phyloP scores from a whole-genome alignment of 2,797 vertebrate species.

The Amblyopsis hoosieri region DNA sequence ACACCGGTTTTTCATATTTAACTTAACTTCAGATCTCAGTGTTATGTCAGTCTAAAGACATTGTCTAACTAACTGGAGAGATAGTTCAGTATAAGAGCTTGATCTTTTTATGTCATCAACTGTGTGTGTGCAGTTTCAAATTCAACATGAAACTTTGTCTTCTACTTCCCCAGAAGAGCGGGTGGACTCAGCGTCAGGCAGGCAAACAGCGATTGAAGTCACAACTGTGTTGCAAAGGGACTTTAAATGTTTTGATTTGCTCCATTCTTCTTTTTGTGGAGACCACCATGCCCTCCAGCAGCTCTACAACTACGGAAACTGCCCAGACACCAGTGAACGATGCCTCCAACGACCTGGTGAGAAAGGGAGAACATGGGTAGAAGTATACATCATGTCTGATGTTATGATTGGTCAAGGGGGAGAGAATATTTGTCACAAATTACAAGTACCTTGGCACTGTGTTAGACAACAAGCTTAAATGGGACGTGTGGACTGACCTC shows the following conservation, averaged over 20 bases:
- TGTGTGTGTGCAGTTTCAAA: slow-evolving; percentile 16
- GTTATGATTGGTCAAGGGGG: no score
- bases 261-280: slow-evolving; percentile 41
- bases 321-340: slow-evolving; percentile 66
- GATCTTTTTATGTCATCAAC: no score
- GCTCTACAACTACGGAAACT: slow-evolving; percentile 57
- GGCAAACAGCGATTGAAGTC: slow-evolving; percentile 60
- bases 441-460: no score
- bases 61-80: no score
- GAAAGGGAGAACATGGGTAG: slow-evolving; percentile 6
- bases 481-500: no score
- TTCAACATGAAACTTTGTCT: slow-evolving; percentile 13
- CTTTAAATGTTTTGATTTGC: slow-evolving; percentile 66
- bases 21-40: slow-evolving; percentile 13
- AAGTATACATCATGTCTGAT: not conserved
- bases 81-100: not conserved
- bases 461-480: no score
- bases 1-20: slow-evolving; percentile 27
- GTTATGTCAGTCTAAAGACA: not conserved
- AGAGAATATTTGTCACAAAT: no score
- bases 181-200: slow-evolving; percentile 39
- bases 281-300: slow-evolving; percentile 74
- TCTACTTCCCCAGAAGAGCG: slow-evolving; percentile 45
- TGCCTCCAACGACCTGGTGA: slow-evolving; percentile 61
- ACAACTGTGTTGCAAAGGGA: slow-evolving; percentile 55